Evolutionary conservation across 2,888 invertebrate species (phyloP).

Genomic region (Tenthredo mesomela): DNA sequence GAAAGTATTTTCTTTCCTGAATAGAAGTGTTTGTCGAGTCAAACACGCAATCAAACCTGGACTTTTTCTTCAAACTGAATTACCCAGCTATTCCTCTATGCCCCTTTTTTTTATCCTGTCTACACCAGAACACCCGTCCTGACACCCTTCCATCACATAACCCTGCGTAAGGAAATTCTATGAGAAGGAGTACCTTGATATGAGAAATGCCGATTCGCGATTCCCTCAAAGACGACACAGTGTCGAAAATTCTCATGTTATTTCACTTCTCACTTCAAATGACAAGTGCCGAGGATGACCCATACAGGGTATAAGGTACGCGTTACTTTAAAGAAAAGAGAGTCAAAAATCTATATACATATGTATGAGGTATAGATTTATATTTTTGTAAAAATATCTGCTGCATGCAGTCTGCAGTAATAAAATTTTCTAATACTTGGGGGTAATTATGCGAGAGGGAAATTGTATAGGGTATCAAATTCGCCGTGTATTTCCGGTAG

Average conservation of each 20-base stretch:
- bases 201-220: not conserved
- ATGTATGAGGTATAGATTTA: too few species aligned
- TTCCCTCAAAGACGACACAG: not conserved
- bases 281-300: not conserved
- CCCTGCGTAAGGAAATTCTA: conserved; percentile 18
- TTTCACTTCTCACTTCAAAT: not conserved
- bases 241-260: conserved; percentile 7
- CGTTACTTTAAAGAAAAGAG: not conserved
- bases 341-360: too few species aligned
- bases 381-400: not conserved
- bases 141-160: not conserved
- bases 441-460: conserved; percentile 20
- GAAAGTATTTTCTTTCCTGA: conserved; percentile 53
- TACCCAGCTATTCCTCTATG: conserved; percentile 55
- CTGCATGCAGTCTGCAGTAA: not conserved
- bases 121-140: not conserved
- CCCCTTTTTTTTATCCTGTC: not conserved
- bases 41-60: conserved; percentile 68
- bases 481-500: conserved; percentile 34
- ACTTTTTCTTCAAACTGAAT: conserved; percentile 68
- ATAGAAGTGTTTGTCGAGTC: conserved; percentile 64
- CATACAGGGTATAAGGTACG: not conserved
- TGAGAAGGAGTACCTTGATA: conserved; percentile 17
- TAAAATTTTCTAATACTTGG: conserved; percentile 2
- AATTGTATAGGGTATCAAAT: conserved; percentile 46